Conservation (phyloP, 2,797 vertebrate species). For the Microcaecilia unicolor region DNA sequence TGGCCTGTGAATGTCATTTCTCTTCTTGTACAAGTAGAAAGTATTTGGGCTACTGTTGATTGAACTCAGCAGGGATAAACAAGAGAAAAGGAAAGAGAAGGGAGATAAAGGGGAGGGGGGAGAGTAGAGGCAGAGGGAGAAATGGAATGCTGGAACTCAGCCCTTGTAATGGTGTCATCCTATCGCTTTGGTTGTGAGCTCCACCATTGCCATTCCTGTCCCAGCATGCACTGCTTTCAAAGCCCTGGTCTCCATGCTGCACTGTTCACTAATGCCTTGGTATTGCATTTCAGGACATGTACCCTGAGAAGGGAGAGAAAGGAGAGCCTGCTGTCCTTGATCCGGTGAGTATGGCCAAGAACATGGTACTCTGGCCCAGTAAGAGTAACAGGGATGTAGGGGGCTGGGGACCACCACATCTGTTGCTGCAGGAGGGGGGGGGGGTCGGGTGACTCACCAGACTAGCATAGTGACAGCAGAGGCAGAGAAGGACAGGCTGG, state of each 20-base stretch:
- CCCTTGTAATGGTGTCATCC: neutral
- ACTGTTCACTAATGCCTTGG: too few species aligned
- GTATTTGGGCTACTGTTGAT: too few species aligned
- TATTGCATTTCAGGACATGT: too few species aligned
- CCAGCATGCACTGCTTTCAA: too few species aligned
- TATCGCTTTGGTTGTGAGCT: neutral
- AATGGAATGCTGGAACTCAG: neutral
- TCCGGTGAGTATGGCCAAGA: slow-evolving; percentile 53
- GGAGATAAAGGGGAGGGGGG: neutral
- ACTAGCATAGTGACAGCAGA: too few species aligned
- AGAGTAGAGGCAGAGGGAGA: neutral
- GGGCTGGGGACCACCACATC: too few species aligned
- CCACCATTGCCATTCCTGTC: neutral
- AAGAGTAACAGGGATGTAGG: fast-evolving
- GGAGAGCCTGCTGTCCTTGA: slow-evolving; percentile 71
- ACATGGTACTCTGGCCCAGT: too few species aligned
- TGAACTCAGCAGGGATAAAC: neutral
- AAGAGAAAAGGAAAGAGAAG: neutral
- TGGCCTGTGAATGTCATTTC: too few species aligned
- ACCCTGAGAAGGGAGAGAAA: slow-evolving; percentile 72
- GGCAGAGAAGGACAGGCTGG: fast-evolving
- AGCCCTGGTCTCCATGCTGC: too few species aligned
- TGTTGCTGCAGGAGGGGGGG: neutral
- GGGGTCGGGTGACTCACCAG: too few species aligned
- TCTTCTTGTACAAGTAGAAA: too few species aligned